phyloP scores from a whole-genome alignment of 2,113 vertebrate genomes.

The Apistogramma diplotaenia region DNA sequence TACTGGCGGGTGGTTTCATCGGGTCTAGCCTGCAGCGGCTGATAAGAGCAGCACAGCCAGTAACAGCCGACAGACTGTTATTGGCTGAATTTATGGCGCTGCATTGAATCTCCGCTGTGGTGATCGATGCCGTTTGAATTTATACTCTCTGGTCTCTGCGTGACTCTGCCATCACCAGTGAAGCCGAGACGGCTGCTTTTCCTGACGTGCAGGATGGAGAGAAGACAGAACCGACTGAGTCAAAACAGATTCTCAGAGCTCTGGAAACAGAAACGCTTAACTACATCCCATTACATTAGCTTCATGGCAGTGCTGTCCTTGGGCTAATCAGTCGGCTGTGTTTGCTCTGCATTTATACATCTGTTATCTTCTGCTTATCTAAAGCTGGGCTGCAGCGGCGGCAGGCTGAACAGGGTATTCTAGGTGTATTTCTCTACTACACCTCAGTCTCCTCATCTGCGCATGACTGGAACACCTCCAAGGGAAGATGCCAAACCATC shows the following conservation, averaged over 20 bases:
- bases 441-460: background rate
- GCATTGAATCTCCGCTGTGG: background rate
- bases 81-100: background rate
- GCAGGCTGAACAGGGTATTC: no score
- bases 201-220: background rate
- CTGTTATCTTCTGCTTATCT: background rate
- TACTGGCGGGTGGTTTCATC: background rate
- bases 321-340: background rate
- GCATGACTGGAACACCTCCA: background rate
- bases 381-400: background rate
- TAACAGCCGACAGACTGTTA: background rate
- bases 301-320: accelerated
- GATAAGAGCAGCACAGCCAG: background rate
- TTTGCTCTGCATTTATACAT: background rate
- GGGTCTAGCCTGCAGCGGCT: background rate
- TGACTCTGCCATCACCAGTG: background rate
- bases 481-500: background rate
- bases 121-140: background rate
- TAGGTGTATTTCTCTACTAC: background rate
- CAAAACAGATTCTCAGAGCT: background rate
- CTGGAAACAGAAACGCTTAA: background rate
- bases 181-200: background rate
- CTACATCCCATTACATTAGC: background rate
- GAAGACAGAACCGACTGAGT: background rate
- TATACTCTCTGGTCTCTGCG: background rate